These are phyloP conservation scores for Noctua janthina DNA, from an alignment of 2,888 invertebrate genomes.

Conservation along the genomic window DNA sequence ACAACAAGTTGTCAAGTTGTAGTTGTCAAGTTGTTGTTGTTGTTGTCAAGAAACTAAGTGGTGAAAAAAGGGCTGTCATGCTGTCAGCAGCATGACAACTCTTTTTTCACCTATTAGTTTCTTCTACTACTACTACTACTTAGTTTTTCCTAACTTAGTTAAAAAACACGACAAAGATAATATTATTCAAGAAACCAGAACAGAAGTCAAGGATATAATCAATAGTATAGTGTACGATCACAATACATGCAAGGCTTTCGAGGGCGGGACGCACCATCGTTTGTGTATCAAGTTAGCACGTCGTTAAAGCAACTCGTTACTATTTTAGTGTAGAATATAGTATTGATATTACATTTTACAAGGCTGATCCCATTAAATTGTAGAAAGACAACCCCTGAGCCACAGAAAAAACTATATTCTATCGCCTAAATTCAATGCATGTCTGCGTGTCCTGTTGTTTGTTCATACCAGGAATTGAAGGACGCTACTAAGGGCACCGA, in stretches of 20 bases:
- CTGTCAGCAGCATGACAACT: neutral
- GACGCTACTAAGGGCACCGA: neutral
- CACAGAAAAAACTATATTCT: neutral
- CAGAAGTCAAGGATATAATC: neutral
- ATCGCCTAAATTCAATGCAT: neutral
- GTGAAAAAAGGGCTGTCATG: too few relatives aligned
- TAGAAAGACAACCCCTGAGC: neutral
- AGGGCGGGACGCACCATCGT: slow-evolving; percentile 67
- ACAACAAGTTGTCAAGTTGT: too few relatives aligned
- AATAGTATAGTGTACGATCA: slow-evolving; percentile 45
- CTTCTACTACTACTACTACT: too few relatives aligned
- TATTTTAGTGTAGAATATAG: neutral
- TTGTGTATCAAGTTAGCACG: slow-evolving; percentile 87
- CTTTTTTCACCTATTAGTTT: too few relatives aligned
- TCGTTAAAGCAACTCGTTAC: slow-evolving; percentile 89
- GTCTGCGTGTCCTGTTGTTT: neutral
- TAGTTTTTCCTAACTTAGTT: neutral
- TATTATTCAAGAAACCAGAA: neutral
- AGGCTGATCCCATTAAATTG: neutral
- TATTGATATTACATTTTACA: neutral
- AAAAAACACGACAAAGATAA: neutral
- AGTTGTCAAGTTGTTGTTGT: too few relatives aligned
- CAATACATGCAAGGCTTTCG: slow-evolving; percentile 61
- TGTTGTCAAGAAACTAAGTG: too few relatives aligned
- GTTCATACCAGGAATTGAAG: neutral